Evolutionary conservation across 2,888 invertebrate species (phyloP).

Genomic region (Lumbricus terrestris): DNA sequence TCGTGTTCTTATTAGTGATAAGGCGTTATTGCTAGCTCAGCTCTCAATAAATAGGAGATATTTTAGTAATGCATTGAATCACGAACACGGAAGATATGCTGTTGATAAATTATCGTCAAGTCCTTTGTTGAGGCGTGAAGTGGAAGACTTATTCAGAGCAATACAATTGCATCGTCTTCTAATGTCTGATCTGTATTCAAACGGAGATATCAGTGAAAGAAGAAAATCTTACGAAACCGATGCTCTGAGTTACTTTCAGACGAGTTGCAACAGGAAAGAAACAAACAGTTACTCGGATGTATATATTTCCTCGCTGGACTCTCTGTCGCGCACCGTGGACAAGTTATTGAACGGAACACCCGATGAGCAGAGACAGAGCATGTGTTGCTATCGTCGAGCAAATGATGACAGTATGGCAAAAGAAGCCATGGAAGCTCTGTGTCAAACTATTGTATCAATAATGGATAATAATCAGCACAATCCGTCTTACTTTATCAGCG

Average conservation of each 20-base stretch:
- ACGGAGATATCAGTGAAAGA: background rate
- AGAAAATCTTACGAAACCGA: background rate
- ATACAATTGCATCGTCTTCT: background rate
- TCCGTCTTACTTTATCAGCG: background rate
- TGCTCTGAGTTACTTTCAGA: background rate
- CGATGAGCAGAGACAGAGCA: too few relatives aligned
- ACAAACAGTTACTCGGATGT: background rate
- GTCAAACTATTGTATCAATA: background rate
- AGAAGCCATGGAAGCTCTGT: background rate
- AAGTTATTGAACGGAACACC: background rate
- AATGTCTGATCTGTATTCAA: background rate
- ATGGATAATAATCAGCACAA: background rate
- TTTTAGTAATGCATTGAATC: background rate
- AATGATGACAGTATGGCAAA: background rate
- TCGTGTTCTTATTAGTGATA: background rate
- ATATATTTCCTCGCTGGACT: background rate
- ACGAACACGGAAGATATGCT: background rate
- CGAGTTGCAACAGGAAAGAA: background rate
- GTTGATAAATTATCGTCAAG: background rate
- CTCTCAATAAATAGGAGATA: background rate
- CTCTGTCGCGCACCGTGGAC: background rate
- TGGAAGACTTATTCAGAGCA: background rate
- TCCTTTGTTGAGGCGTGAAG: background rate
- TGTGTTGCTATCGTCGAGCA: background rate
- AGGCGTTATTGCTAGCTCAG: background rate